Evolutionary conservation across 2,113 vertebrate genomes (phyloP), one percentile per base, ranked within the genome.

Genomic region (Plecotus auritus): DNA sequence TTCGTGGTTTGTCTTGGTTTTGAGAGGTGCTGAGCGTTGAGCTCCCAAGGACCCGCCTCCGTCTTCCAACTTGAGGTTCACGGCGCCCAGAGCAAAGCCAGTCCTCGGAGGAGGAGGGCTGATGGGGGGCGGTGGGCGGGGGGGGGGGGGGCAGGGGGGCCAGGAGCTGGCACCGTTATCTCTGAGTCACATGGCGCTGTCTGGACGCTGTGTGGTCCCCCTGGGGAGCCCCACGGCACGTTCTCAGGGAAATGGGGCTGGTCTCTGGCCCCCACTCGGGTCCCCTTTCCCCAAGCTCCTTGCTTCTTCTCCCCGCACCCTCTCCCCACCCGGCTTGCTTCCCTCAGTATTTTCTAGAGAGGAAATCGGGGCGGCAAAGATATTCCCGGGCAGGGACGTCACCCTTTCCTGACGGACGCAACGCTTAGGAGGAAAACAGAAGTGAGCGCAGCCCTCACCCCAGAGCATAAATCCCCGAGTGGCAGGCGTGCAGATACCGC

Each of bases 281-380:
- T 80, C 45, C 64, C 69, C 45, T 74, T 64, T 92, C 47, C 90
- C 92, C 66, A 51, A 51, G 16, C 35, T 47, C 77, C 82, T 87
- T 40, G 82, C 35, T 40, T 20, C 70, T 40, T 17, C 22, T 85
- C 70, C 81, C 45, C 51, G 6, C 28, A 30, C 66, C 30, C 51
- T 67, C 91, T 92, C 82, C 61, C 77, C 72, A 77, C 40, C 49
- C 2, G 8, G 74, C 83, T 78, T 14, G 64, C 81, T 83, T 90
- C 90, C 92, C 85, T 92, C 82, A 88, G 92, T 88, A 69, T 85
- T 90, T 88, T 83, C 88, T 54, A 35, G 17, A 88, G 61, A 97
- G 96, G 92, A 97, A 96, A 96, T 95, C 69, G 40, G 95, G 94
- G 64, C 64, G n/a, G 47, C 81, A 81, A 28, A 95, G 94, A 87